Evolutionary conservation across 2,888 invertebrate genomes (phyloP).

Genomic region (Ptychoptera albimana): DNA sequence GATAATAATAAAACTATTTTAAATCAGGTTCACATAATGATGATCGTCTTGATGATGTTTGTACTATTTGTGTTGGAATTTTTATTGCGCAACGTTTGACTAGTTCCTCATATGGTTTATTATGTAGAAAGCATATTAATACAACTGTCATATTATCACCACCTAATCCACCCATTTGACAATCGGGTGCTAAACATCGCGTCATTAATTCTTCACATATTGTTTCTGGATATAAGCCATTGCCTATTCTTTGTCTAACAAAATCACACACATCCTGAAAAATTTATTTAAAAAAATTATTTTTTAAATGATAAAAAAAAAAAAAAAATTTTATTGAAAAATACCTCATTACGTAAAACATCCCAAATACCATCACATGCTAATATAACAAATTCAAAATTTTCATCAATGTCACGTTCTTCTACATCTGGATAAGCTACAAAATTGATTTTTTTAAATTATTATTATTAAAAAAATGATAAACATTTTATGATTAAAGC

Average conservation of each 20-base stretch:
- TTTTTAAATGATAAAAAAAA: not conserved
- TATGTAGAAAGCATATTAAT: conserved; percentile 53
- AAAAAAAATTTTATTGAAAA: conserved; percentile 6
- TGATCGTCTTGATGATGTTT: not conserved
- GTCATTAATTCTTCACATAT: conserved; percentile 95
- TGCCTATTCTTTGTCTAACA: conserved; percentile 66
- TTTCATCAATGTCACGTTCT: conserved; percentile 59
- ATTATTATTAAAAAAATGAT: not conserved
- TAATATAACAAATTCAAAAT: conserved; percentile 91
- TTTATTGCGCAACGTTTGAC: conserved; percentile 21
- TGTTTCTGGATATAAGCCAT: conserved; percentile 75
- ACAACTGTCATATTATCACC: conserved; percentile 99
- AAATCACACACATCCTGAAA: conserved; percentile 72
- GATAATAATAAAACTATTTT: not conserved
- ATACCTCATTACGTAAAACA: conserved; percentile 76
- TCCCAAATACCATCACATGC: conserved; percentile 99
- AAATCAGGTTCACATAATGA: not conserved
- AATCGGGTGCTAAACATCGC: conserved; percentile 90
- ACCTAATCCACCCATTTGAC: conserved; percentile 90
- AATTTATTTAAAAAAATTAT: not conserved
- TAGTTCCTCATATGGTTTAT: conserved; percentile 25
- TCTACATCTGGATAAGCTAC: conserved; percentile 87
- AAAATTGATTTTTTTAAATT: conserved; percentile 12
- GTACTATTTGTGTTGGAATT: not conserved
- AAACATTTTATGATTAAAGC: conserved; percentile 1